These are phyloP conservation scores for Eidolon dupreanum DNA, from an alignment of 2,797 vertebrate genomes.

Conservation along the genomic window DNA sequence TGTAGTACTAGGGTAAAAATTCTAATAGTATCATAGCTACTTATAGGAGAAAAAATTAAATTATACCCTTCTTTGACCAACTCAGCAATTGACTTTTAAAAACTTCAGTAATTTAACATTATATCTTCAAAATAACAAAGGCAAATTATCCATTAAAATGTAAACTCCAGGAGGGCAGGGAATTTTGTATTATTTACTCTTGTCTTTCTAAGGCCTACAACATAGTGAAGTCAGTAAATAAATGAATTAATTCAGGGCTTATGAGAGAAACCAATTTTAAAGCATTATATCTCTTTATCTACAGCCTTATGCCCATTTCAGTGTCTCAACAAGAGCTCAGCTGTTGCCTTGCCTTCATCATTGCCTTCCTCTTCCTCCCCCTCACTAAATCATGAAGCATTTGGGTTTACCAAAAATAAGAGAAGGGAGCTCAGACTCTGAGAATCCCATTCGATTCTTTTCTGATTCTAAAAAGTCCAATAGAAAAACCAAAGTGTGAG, in stretches of 20 bases:
- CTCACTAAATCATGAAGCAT: not conserved
- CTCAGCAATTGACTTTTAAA: not conserved
- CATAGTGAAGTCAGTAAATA: not conserved
- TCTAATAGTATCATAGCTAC: not conserved
- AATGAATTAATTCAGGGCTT: not conserved
- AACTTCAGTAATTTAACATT: not conserved
- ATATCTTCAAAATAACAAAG: not conserved
- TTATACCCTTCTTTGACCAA: not conserved
- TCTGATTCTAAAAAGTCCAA: not conserved
- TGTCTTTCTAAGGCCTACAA: not conserved
- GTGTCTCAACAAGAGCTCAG: not conserved
- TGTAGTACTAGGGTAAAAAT: not conserved
- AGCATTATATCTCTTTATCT: not conserved
- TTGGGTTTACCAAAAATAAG: not conserved
- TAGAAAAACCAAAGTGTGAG: not conserved
- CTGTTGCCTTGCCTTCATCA: not conserved
- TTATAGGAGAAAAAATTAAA: not conserved
- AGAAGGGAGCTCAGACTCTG: not conserved
- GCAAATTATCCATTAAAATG: not conserved
- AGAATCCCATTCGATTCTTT: not conserved
- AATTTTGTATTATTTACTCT: not conserved
- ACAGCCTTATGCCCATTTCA: not conserved
- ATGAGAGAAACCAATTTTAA: not conserved
- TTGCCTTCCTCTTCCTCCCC: not conserved
- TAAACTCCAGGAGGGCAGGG: not conserved